A percentile compares a stretch with the other conserved stretches of the same genome.
Conservation (phyloP, 2,113 vertebrate species). For the Salminus brasiliensis region DNA sequence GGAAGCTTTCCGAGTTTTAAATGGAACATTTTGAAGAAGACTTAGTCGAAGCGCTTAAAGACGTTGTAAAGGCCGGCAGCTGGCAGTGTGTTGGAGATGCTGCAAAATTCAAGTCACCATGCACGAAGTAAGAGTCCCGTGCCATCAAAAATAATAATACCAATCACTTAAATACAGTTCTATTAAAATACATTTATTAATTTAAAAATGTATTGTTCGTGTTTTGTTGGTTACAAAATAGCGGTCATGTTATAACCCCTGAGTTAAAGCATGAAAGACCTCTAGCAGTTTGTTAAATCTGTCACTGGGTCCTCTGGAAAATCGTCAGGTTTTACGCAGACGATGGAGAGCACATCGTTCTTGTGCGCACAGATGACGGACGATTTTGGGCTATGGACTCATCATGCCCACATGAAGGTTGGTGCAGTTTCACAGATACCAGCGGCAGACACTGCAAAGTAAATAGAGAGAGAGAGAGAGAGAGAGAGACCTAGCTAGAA, state of each 20-base stretch:
- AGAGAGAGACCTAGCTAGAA: neutral
- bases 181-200: neutral
- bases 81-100: slow-evolving; percentile 68
- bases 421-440: neutral
- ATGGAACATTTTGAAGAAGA: slow-evolving; percentile 68
- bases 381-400: slow-evolving; percentile 73
- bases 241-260: neutral
- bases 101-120: slow-evolving; percentile 55
- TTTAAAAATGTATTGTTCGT: neutral
- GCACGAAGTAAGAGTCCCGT: slow-evolving; percentile 65
- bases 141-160: too few relatives aligned
- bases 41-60: slow-evolving; percentile 65
- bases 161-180: too few relatives aligned
- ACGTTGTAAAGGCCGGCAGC: slow-evolving; percentile 60
- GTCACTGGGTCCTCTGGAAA: too few relatives aligned
- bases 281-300: too few relatives aligned
- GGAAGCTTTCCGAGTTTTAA: neutral
- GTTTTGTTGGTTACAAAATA: neutral
- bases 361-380: slow-evolving; percentile 63
- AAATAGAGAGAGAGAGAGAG: neutral
- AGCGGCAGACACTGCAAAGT: neutral
- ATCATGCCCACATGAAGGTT: slow-evolving; percentile 74
- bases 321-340: slow-evolving; percentile 70
- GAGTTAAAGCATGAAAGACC: neutral
- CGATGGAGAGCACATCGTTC: slow-evolving; percentile 68